Evolutionary conservation across 2,888 invertebrate species (phyloP).

Genomic region (Cosmia pyralina): DNA sequence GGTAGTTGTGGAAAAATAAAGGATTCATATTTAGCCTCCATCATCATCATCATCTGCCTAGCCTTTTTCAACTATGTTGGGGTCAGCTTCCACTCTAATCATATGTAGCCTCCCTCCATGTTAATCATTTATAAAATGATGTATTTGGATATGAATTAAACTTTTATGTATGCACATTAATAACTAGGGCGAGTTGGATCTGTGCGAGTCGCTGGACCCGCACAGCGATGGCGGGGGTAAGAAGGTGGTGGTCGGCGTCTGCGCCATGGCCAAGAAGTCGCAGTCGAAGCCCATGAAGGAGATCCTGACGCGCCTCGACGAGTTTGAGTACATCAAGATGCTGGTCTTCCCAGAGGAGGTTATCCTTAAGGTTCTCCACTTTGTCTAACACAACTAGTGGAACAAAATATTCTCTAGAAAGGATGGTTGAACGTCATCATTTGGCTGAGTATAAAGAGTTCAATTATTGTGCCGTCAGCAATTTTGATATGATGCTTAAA

Average conservation of each 20-base stretch:
- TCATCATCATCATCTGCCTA: too few relatives aligned
- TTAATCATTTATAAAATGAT: background rate
- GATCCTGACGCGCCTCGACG: slow-evolving; percentile 98
- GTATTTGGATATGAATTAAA: slow-evolving; percentile 16
- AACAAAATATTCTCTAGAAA: slow-evolving; percentile 80
- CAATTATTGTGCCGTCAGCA: slow-evolving; percentile 46
- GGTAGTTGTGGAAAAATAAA: background rate
- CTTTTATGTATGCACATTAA: slow-evolving; percentile 20
- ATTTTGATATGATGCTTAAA: slow-evolving; percentile 37
- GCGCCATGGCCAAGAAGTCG: slow-evolving; percentile 99
- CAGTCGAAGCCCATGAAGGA: slow-evolving; percentile 99
- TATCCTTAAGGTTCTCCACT: slow-evolving; percentile 95
- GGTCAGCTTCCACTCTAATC: too few relatives aligned
- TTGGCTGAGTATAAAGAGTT: slow-evolving; percentile 53
- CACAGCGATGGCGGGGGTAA: slow-evolving; percentile 93
- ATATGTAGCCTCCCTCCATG: background rate
- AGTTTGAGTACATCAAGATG: slow-evolving; percentile 98
- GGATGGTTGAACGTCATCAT: slow-evolving; percentile 28
- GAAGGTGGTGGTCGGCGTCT: slow-evolving; percentile 99
- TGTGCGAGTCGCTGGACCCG: slow-evolving; percentile 92
- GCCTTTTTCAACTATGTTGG: too few relatives aligned
- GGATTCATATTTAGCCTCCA: background rate
- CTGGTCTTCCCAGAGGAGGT: slow-evolving; percentile 98
- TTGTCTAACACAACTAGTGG: slow-evolving; percentile 86
- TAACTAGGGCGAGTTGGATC: slow-evolving; percentile 93